Evolutionary conservation across 2,888 invertebrate genomes (phyloP), one percentile per base, ranked within the genome.

Genomic region (Agrilus biguttatus): DNA sequence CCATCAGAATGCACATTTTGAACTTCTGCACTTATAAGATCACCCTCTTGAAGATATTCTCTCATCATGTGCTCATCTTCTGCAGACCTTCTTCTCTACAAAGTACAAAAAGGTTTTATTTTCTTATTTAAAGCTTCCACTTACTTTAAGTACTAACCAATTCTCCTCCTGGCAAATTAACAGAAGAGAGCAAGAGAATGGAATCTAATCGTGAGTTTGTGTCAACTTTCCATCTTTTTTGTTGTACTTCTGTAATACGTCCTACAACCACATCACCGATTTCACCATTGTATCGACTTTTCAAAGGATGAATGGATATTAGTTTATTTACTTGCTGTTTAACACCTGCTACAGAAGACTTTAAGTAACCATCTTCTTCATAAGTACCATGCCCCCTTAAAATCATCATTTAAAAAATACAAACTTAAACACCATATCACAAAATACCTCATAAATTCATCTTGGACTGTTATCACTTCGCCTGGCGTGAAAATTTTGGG

Each of bases 61-160:
- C 97, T 73, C 98, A 98, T 98, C 75, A 89, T 86, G 60, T 93
- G 84, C 63, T 98, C 97, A 72, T 99, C 98, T 70, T 98, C 95
- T 5, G 82, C 86, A 4, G 88, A 91, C 58, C 93, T 75, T 42
- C 93, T 72, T 48, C 96, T 75, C 81, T 89, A 45, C 48, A 44
- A 19, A 41, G n/a, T 14, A 42, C 17, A 37, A 4, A 42, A 28
- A 51, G 42, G 36, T 37, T 2, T 36, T 39, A 36, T 32, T 36
- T 41, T 8, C 37, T 39, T 28, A 41, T 8, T 13, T 39, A 45
- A 35, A 37, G 19, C 14, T 28, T 41, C 17, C 36, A 13, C 13
- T 39, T 36, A 23, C 19, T 39, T 5, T 19, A n/a, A n/a, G n/a
- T n/a, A 52, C 65, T 62, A 69, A 88, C 87, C 74, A 96, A 68